Percentiles rank a stretch among this genome's conserved stretches.
These are phyloP conservation scores for Leucozona laternaria DNA, from an alignment of 2,888 invertebrate genomes.

Conservation along the genomic window DNA sequence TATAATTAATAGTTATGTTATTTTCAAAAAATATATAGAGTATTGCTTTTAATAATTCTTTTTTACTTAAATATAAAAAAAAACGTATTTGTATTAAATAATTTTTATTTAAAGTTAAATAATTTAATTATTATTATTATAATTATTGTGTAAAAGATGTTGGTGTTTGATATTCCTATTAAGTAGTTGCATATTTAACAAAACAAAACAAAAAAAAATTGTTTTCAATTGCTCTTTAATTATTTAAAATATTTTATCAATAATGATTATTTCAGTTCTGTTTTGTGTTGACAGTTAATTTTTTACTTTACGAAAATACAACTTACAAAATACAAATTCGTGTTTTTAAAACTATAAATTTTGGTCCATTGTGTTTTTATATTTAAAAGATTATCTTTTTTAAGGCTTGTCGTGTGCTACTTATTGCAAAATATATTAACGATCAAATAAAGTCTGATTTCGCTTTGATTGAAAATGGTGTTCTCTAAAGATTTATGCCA, in stretches of 20 bases:
- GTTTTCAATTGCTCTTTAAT: constrained; percentile 49
- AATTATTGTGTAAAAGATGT: constrained; percentile 38
- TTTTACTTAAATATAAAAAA: constrained; percentile 16
- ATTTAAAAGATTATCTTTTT: background rate
- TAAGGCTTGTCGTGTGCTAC: background rate
- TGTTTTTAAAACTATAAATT: constrained; percentile 37
- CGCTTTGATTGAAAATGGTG: no score
- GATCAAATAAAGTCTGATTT: no score
- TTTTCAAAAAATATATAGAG: constrained; percentile 36
- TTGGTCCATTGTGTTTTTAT: background rate
- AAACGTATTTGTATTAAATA: constrained; percentile 1
- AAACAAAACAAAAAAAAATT: constrained; percentile 5
- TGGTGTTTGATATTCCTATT: constrained; percentile 72
- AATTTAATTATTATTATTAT: constrained; percentile 47
- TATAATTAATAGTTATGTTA: constrained; percentile 30
- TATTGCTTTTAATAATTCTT: constrained; percentile 51
- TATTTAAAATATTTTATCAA: background rate
- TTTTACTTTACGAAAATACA: constrained; percentile 59
- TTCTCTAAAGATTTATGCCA: no score
- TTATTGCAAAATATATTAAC: no score
- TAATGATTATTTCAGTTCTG: constrained; percentile 11
- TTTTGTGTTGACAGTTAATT: constrained; percentile 31
- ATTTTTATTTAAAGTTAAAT: constrained; percentile 37
- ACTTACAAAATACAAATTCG: constrained; percentile 55
- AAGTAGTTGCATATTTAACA: constrained; percentile 49